Percentiles rank a stretch among this genome's conserved stretches.
Evolutionary conservation across 2,888 invertebrate species (phyloP).

Genomic region (Heliconius ismenius): DNA sequence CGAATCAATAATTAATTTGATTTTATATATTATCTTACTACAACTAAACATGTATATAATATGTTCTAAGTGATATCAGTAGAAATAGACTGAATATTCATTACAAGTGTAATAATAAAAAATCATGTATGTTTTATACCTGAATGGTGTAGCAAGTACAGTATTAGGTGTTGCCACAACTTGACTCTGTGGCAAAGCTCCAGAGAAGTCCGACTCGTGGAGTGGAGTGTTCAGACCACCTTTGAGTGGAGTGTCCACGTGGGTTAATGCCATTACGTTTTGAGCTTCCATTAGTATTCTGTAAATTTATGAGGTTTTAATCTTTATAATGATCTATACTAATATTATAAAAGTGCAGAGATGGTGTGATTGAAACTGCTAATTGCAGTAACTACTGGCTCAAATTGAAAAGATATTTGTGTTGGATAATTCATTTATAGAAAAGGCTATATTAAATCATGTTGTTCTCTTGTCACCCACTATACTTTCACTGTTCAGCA

Average conservation of each 20-base stretch:
- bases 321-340: neutral
- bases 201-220: conserved; percentile 93
- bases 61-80: neutral
- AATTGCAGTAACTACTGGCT: no score
- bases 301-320: conserved; percentile 28
- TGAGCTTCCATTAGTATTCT: conserved; percentile 96
- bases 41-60: neutral
- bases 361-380: no score
- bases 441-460: no score
- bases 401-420: no score
- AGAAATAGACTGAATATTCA: neutral
- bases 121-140: conserved; percentile 57
- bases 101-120: neutral
- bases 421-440: no score
- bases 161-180: conserved; percentile 93
- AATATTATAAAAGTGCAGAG: neutral
- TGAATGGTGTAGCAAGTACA: conserved; percentile 92
- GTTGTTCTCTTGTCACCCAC: no score
- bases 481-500: no score
- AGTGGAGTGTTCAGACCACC: conserved; percentile 97
- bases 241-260: conserved; percentile 98
- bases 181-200: conserved; percentile 88
- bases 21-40: no score
- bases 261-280: conserved; percentile 98
- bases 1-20: no score